phyloP scores from a whole-genome alignment of 2,113 vertebrate species.

The Grallaria varia region DNA sequence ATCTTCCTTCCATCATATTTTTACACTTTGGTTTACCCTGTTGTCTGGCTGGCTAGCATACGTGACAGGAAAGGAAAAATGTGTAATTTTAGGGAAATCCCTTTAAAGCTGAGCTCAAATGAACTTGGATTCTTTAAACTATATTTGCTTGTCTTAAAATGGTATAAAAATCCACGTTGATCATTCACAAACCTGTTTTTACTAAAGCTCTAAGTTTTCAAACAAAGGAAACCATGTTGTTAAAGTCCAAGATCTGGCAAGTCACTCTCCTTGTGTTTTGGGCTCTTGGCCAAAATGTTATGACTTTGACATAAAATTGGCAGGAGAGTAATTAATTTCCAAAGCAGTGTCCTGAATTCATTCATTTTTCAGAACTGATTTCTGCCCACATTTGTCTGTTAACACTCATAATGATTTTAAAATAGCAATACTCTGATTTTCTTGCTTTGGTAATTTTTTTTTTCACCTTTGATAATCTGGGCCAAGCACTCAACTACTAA shows the following conservation, averaged over 20 bases:
- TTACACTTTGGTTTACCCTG: not conserved
- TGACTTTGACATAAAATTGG: not conserved
- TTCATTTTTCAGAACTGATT: not conserved
- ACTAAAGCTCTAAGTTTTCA: not conserved
- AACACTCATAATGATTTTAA: not conserved
- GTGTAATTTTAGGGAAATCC: not conserved
- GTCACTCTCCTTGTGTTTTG: not conserved
- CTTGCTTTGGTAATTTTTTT: not conserved
- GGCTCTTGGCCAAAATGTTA: not conserved
- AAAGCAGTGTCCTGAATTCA: not conserved
- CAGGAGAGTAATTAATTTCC: not conserved
- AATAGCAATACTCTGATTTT: not conserved
- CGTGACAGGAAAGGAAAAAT: not conserved
- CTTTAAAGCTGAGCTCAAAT: not conserved
- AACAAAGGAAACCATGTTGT: not conserved
- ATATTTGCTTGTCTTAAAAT: not conserved
- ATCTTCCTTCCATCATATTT: not conserved
- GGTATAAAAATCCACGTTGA: not conserved
- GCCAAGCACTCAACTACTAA: not conserved
- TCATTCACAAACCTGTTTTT: not conserved
- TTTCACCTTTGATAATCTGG: not conserved
- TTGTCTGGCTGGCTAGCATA: not conserved
- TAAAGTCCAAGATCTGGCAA: not conserved
- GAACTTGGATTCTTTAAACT: not conserved
- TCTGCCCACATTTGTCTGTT: not conserved